Evolutionary conservation across 2,888 invertebrate genomes (phyloP).

Genomic region (Venustoraphidia nigricollis): DNA sequence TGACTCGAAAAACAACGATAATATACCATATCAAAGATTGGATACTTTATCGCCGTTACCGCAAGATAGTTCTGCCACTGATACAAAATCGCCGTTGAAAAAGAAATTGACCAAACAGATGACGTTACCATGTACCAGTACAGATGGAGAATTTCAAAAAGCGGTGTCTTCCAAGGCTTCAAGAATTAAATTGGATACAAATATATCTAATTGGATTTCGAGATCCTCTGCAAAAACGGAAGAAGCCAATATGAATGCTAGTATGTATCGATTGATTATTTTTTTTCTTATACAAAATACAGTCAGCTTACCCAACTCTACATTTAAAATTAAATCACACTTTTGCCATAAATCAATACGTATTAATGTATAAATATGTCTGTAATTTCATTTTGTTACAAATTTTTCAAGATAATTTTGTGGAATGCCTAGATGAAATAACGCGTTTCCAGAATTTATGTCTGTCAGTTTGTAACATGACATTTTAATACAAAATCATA

Average conservation of each 20-base stretch:
- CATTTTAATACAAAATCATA: too few relatives aligned
- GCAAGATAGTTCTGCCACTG: constrained; percentile 19
- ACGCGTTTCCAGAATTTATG: too few relatives aligned
- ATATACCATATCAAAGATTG: constrained; percentile 31
- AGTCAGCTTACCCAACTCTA: neutral
- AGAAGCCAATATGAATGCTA: constrained; percentile 23
- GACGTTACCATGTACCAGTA: constrained; percentile 29
- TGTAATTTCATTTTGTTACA: too few relatives aligned
- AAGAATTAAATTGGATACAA: constrained; percentile 29
- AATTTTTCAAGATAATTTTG: too few relatives aligned
- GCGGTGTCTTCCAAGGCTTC: constrained; percentile 21
- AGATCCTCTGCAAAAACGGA: constrained; percentile 33
- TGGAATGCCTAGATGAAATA: too few relatives aligned
- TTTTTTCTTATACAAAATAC: too few relatives aligned
- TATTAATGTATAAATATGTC: too few relatives aligned
- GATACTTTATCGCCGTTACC: constrained; percentile 11
- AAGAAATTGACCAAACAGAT: constrained; percentile 31
- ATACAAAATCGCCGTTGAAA: constrained; percentile 15
- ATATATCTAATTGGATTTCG: constrained; percentile 37
- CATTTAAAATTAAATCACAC: too few relatives aligned
- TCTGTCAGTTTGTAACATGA: too few relatives aligned
- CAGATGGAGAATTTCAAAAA: constrained; percentile 26
- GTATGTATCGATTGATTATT: constrained; percentile 16
- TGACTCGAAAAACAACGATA: constrained; percentile 26
- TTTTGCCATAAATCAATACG: too few relatives aligned